These are phyloP conservation scores for Chrysoperla carnea DNA, from an alignment of 1,140 invertebrate genomes.

Conservation along the genomic window DNA sequence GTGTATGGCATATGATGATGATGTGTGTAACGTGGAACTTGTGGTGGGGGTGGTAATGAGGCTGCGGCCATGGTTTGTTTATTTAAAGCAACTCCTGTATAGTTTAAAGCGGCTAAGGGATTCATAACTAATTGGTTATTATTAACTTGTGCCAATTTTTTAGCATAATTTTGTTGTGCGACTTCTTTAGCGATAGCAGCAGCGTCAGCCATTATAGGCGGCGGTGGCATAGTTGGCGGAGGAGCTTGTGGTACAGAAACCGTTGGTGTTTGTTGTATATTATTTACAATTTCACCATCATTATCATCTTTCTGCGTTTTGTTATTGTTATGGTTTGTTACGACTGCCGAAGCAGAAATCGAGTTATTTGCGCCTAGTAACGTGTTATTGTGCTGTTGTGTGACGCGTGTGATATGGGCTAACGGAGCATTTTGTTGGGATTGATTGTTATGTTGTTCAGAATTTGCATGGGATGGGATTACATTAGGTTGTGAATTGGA, in stretches of 20 bases:
- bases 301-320: too few relatives aligned
- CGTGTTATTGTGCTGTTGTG: too few relatives aligned
- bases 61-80: constrained; percentile 20
- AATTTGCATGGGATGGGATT: neutral
- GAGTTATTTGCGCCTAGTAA: too few relatives aligned
- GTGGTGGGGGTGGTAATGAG: constrained; percentile 13
- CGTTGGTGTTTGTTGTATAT: neutral
- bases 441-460: neutral
- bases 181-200: constrained; percentile 53
- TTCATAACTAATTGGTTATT: constrained; percentile 10
- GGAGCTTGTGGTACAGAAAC: constrained; percentile 1
- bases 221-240: constrained; percentile 11
- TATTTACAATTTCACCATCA: too few relatives aligned
- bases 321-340: too few relatives aligned
- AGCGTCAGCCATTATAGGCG: constrained; percentile 26
- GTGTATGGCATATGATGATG: constrained; percentile 11
- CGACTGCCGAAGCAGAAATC: too few relatives aligned
- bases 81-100: constrained; percentile 60
- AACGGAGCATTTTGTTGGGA: too few relatives aligned
- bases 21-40: too few relatives aligned
- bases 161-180: constrained; percentile 59
- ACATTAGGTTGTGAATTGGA: constrained; percentile 5
- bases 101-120: constrained; percentile 42
- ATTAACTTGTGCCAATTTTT: constrained; percentile 36
- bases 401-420: too few relatives aligned